A percentile compares a stretch with the other conserved stretches of the same genome.
Evolutionary conservation across 2,888 invertebrate species (phyloP).

Genomic region (Malachius bipustulatus): DNA sequence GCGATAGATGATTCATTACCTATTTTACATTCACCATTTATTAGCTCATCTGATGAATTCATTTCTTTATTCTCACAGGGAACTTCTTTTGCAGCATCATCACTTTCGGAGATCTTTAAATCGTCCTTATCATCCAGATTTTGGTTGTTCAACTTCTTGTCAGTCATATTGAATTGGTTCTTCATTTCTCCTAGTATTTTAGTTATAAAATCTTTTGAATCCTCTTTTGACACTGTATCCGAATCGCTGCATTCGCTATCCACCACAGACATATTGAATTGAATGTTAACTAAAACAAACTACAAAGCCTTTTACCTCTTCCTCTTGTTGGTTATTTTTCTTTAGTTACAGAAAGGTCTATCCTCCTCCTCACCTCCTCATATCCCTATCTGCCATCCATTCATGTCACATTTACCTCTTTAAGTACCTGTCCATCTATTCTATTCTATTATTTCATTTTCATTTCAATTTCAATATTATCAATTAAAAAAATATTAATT

Average conservation of each 20-base stretch:
- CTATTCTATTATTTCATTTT: too few relatives aligned
- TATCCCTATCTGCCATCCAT: too few relatives aligned
- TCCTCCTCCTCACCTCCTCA: too few relatives aligned
- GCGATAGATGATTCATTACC: conserved; percentile 13
- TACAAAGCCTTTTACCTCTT: too few relatives aligned
- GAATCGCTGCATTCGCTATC: conserved; percentile 14
- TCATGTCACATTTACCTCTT: too few relatives aligned
- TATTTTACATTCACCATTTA: conserved; percentile 10
- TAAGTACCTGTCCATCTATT: too few relatives aligned
- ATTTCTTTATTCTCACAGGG: conserved; percentile 7
- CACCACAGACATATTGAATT: too few relatives aligned
- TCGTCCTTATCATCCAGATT: neutral
- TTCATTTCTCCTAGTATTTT: conserved; percentile 34
- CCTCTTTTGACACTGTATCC: conserved; percentile 7
- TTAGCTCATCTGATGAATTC: conserved; percentile 10
- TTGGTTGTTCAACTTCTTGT: conserved; percentile 32
- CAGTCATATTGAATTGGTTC: conserved; percentile 32
- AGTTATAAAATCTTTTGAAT: conserved; percentile 25
- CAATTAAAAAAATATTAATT: too few relatives aligned
- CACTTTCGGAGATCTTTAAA: neutral
- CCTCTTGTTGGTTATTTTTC: too few relatives aligned
- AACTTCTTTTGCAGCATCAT: conserved; percentile 8
- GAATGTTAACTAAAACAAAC: too few relatives aligned
- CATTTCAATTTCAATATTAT: too few relatives aligned
- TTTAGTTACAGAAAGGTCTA: too few relatives aligned